Base-by-base conservation (phyloP, 2,113 vertebrate genomes). In the Laterallus jamaicensis region DNA sequence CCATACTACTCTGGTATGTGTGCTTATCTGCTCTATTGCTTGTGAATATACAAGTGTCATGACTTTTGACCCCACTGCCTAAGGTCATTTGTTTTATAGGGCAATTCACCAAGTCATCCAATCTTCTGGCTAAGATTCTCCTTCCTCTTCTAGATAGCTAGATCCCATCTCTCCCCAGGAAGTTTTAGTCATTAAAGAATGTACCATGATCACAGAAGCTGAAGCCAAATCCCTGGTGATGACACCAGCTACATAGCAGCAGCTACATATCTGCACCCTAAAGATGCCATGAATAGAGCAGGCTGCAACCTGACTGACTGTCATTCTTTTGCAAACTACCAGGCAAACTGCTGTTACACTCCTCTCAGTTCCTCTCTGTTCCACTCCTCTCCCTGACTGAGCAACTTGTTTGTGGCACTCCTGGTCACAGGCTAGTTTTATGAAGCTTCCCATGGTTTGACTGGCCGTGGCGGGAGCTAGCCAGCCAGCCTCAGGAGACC, bases 291-390 rank as follows among this genome's bases (percentile, higher is more conserved):
- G 14, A 56, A 24, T 50, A 66, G 49, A 59, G 19, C 10, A 10
- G n/a, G 31, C 69, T 2, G 2, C 39, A 69, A 28, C 39, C 21
- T 2, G 0, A 29, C 5, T 35, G 55, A 7, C 44, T 40, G 28
- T 31, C 19, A 20, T 39, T 55, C 24, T 62, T 39, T 24, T 39
- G 50, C 31, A 59, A 44, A 3, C 26, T 12, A 13, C 19, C 8
- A 18, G 15, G 22, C 1, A 3, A 52, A 79, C 22, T 21, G 44
- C 58, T 1, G 0, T 8, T 3, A 8, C 7, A 3, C 39, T 55
- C 14, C 6, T 63, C 26, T 50, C 54, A 32, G 42, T 35, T 35
- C 35, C 35, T 35, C 35, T 35, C 35, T 35, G 35, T 35, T 35
- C 35, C 35, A 26, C 1, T 1, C n/a, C 5, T 20, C 32, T 78